Evolutionary conservation across 1,140 invertebrate genomes (phyloP).

Genomic region (Drosophila kurseongensis): DNA sequence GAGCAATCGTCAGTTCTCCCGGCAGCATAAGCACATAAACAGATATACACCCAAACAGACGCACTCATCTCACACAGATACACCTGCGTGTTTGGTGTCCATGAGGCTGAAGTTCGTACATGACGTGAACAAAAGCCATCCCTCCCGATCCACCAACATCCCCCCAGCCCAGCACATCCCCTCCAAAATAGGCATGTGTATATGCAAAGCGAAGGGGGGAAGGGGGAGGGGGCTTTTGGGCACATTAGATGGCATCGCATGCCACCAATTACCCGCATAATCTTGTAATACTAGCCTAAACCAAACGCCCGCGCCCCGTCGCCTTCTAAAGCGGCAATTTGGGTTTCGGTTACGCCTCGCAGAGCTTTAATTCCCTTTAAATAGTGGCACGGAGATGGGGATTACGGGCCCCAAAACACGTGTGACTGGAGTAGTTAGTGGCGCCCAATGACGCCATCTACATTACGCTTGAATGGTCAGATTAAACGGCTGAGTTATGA

Average conservation of each 20-base stretch:
- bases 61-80: slow-evolving; percentile 17
- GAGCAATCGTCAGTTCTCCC: slow-evolving; percentile 39
- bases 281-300: slow-evolving; percentile 77
- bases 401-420: slow-evolving; percentile 26
- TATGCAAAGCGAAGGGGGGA: slow-evolving; percentile 11
- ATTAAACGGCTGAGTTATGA: slow-evolving; percentile 26
- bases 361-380: slow-evolving; percentile 73
- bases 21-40: slow-evolving; percentile 16
- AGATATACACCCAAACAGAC: not conserved
- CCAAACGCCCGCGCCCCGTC: slow-evolving; percentile 30
- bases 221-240: not conserved
- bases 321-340: slow-evolving; percentile 55
- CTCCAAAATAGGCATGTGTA: not conserved
- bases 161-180: not conserved
- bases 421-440: slow-evolving; percentile 45
- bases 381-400: slow-evolving; percentile 44
- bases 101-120: slow-evolving; percentile 60
- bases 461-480: slow-evolving; percentile 40
- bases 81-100: slow-evolving; percentile 66
- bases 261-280: slow-evolving; percentile 78
- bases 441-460: slow-evolving; percentile 39
- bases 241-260: slow-evolving; percentile 77
- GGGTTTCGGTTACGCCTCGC: slow-evolving; percentile 47
- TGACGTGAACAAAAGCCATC: slow-evolving; percentile 51
- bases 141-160: not conserved